These are phyloP conservation scores for Phoebastria nigripes DNA, from an alignment of 2,797 vertebrate genomes.

Conservation along the genomic window DNA sequence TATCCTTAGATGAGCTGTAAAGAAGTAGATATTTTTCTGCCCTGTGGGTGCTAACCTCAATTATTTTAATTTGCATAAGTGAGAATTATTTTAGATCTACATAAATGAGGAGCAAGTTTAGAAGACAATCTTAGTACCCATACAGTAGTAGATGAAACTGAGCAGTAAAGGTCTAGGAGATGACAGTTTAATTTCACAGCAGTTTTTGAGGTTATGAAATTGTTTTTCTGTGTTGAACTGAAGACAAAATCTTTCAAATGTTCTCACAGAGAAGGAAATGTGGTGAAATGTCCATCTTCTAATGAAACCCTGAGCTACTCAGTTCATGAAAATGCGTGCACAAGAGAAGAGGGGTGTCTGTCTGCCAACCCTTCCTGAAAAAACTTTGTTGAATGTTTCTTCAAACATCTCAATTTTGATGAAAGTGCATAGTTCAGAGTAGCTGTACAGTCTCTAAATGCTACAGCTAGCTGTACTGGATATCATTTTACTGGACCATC, in stretches of 20 bases:
- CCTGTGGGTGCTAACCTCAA: background rate
- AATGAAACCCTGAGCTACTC: background rate
- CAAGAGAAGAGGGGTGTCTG: background rate
- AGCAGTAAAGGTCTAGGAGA: background rate
- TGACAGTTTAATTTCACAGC: background rate
- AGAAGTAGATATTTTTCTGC: background rate
- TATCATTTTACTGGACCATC: background rate
- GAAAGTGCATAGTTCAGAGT: background rate
- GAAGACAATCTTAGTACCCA: background rate
- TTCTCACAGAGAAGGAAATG: background rate
- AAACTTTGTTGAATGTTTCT: background rate
- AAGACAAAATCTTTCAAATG: background rate
- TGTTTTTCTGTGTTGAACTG: background rate
- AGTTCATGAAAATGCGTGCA: background rate
- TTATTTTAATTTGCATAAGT: slow-evolving; percentile 7
- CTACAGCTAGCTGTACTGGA: background rate
- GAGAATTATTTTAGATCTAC: background rate
- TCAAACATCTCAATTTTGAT: background rate
- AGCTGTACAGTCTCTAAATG: background rate
- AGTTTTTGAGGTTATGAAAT: background rate
- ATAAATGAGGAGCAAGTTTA: background rate
- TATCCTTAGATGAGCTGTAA: background rate
- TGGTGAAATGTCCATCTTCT: background rate
- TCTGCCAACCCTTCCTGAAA: background rate
- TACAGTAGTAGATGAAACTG: background rate